Evolutionary conservation across 2,797 vertebrate species (phyloP).

Genomic region (Lates japonicus): DNA sequence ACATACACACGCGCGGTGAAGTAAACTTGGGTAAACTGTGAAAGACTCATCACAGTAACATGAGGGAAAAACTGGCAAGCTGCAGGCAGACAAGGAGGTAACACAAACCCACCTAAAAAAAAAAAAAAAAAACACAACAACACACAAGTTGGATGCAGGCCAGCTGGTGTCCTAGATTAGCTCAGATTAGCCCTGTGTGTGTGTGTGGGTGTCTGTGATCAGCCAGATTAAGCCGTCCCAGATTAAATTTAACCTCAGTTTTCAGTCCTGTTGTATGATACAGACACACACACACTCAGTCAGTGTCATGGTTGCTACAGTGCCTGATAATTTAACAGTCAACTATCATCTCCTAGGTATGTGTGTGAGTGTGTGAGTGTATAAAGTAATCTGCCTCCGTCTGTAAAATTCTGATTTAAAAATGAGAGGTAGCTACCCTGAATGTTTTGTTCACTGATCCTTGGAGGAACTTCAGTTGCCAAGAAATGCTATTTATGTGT

Average conservation of each 20-base stretch:
- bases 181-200: conserved; percentile 67
- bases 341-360: background rate
- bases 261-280: conserved; percentile 18
- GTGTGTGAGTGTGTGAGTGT: too few relatives aligned
- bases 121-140: background rate
- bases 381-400: too few relatives aligned
- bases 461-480: too few relatives aligned
- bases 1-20: conserved; percentile 1
- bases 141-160: conserved; percentile 49
- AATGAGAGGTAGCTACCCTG: too few relatives aligned
- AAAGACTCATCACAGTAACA: conserved; percentile 18
- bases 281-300: conserved; percentile 11
- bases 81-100: background rate
- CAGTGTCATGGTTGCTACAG: conserved; percentile 23
- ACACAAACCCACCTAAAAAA: background rate
- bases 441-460: too few relatives aligned
- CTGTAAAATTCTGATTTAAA: too few relatives aligned
- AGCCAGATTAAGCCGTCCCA: conserved; percentile 55
- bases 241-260: conserved; percentile 55
- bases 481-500: too few relatives aligned
- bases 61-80: background rate
- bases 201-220: conserved; percentile 45
- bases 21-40: background rate
- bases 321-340: conserved; percentile 23
- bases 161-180: conserved; percentile 74